A percentile compares a stretch with the other conserved stretches of the same genome.
Conservation (phyloP, 2,113 vertebrate genomes). For the Rhynchopsitta pachyrhyncha region DNA sequence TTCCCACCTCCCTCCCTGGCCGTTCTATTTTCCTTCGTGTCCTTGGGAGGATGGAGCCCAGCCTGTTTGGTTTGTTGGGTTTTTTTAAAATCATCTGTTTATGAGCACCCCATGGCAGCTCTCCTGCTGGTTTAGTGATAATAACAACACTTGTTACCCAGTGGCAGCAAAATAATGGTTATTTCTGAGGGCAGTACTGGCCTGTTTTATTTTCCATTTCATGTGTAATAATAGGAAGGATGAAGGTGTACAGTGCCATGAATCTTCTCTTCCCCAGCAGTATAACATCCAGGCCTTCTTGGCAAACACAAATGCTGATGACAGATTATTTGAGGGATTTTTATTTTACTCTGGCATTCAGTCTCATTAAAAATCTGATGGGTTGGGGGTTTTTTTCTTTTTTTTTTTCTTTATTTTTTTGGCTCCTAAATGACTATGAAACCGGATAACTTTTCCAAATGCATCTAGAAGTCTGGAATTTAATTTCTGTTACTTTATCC, state of each 20-base stretch:
- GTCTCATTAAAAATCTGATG: conserved; percentile 53
- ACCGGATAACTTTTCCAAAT: not conserved
- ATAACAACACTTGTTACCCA: not conserved
- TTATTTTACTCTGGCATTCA: conserved; percentile 46
- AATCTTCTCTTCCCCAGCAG: conserved; percentile 32
- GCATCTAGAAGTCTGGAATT: conserved; percentile 14
- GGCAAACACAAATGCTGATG: conserved; percentile 3
- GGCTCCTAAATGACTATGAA: not conserved
- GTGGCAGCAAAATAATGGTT: conserved; percentile 40
- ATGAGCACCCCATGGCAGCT: not conserved
- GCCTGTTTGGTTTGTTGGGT: not conserved
- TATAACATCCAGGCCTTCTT: conserved; percentile 50
- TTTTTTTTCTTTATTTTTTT: not conserved
- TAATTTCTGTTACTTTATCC: conserved; percentile 21
- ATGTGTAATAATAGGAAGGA: conserved; percentile 19
- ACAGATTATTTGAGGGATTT: conserved; percentile 49
- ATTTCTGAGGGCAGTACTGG: not conserved
- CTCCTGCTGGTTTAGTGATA: conserved; percentile 7
- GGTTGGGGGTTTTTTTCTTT: rapidly evolving
- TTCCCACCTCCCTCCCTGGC: not conserved
- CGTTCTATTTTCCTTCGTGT: not conserved
- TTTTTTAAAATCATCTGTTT: conserved; percentile 2
- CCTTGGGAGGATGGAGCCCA: not conserved
- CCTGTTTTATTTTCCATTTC: conserved; percentile 45
- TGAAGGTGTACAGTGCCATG: conserved; percentile 9